Base-by-base conservation (phyloP, 2,113 vertebrate species). In the Crypturellus undulatus region DNA sequence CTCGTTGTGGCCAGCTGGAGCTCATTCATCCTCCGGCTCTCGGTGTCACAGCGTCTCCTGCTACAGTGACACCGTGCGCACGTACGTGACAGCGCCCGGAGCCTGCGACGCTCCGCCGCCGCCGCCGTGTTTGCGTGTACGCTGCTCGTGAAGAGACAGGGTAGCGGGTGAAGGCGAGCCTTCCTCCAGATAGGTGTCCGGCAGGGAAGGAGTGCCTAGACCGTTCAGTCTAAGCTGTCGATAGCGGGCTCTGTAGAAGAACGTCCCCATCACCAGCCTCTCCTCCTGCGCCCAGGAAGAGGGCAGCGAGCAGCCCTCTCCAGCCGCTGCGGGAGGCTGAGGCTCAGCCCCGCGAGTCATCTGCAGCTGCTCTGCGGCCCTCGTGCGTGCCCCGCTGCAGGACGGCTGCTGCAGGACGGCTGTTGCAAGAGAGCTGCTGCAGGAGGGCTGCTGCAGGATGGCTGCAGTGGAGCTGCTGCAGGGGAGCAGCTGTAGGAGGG, bases 301-400 rank as follows among this genome's bases (percentile, higher is more conserved):
- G 7, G 14, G 13, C 17, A 80, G n/a, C 2, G 1, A 51, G 12
- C 7, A 59, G 14, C 26, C n/a, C 45, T 77, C 84, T 82, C 65
- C 49, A 52, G 51, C 51, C 24, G 51, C 51, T 24, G 12, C 25
- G 52, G 24, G 16, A 72, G 12, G 38, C 10, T 34, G 28, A 76
- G 34, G n/a, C n/a, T n/a, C n/a, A n/a, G 38, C 38, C 47, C 0
- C 0, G 18, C 25, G 21, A 42, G 58, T 60, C 52, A 2, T 24
- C 24, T 34, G 20, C 62, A 60, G 14, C 28, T 79, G 30, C 30
- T 62, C 20, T 30, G 47, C 22, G 40, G 54, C 47, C n/a, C 18
- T 63, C 51, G 16, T 36, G 87, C 0, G 0, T 0, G 1, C 49
- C 36, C 0, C 24, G 13, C 51, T 24, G 51, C 51, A 24, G 51